phyloP scores from a whole-genome alignment of 1,140 invertebrate species.

The Agrypnia vestita region DNA sequence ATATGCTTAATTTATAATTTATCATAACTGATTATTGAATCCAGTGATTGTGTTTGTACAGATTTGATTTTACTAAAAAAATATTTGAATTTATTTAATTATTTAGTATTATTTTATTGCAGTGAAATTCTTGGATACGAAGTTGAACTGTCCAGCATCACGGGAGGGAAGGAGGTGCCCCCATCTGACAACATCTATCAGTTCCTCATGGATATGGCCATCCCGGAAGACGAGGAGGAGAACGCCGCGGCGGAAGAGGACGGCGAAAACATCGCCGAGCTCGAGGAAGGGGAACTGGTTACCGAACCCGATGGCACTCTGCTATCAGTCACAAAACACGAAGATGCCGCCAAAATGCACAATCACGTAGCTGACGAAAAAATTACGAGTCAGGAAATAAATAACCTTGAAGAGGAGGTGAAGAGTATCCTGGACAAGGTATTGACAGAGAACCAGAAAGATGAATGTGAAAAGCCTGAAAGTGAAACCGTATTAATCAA shows the following conservation, averaged over 20 bases:
- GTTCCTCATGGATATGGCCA: conserved; percentile 47
- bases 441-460: background rate
- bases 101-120: background rate
- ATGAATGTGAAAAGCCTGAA: conserved; percentile 26
- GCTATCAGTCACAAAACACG: background rate
- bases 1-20: too few species aligned
- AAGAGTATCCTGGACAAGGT: conserved; percentile 10
- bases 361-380: background rate
- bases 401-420: background rate
- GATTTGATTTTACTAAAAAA: too few species aligned
- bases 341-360: background rate
- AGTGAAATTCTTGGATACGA: conserved; percentile 43
- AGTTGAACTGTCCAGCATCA: conserved; percentile 43
- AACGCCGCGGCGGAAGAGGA: background rate
- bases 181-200: conserved; percentile 54
- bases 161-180: conserved; percentile 48
- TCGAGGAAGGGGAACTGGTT: background rate
- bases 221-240: conserved; percentile 44
- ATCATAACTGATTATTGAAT: too few species aligned
- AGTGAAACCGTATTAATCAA: conserved; percentile 4
- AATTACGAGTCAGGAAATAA: background rate
- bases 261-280: background rate
- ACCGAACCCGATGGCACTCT: background rate
- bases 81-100: too few species aligned
- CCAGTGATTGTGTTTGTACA: background rate